These are phyloP conservation scores for Automeris io DNA, from an alignment of 2,888 invertebrate genomes.

Conservation along the genomic window DNA sequence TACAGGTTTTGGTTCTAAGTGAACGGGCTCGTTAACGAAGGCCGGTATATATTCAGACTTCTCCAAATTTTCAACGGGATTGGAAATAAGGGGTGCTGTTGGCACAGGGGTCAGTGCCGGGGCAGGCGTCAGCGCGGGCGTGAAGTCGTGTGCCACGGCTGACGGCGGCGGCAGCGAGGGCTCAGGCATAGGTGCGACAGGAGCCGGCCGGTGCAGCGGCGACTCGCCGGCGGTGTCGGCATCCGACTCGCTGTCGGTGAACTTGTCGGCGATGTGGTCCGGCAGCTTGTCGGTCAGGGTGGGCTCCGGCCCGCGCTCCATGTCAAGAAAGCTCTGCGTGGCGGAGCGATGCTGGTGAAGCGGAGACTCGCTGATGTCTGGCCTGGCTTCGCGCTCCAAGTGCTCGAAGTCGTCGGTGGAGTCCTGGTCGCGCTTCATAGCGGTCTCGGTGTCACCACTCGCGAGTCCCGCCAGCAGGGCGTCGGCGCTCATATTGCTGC, in stretches of 20 bases:
- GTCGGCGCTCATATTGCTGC: constrained; percentile 49
- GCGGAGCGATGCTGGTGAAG: constrained; percentile 42
- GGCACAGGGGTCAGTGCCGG: constrained; percentile 21
- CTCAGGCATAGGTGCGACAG: constrained; percentile 34
- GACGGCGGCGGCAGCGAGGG: constrained; percentile 25
- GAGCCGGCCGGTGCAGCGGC: constrained; percentile 54
- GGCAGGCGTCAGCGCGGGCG: constrained; percentile 24
- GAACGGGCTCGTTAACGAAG: constrained; percentile 27
- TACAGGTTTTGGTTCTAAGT: constrained; percentile 14
- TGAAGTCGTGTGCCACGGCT: constrained; percentile 21
- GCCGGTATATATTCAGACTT: constrained; percentile 17
- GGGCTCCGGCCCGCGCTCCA: constrained; percentile 66
- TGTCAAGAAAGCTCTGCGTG: constrained; percentile 65
- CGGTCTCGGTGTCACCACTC: constrained; percentile 44
- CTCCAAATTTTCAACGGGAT: too few relatives aligned
- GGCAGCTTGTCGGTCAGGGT: constrained; percentile 48
- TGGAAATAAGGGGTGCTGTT: constrained; percentile 17
- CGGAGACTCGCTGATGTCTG: constrained; percentile 47
- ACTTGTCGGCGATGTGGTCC: constrained; percentile 72
- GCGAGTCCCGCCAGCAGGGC: constrained; percentile 51
- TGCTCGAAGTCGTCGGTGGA: constrained; percentile 86
- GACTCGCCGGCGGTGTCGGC: constrained; percentile 68
- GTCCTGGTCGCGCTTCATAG: constrained; percentile 79
- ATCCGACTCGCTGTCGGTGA: constrained; percentile 78
- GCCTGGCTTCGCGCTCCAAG: constrained; percentile 78